Conservation (phyloP, 2,797 vertebrate species). For the Danionella dracula region DNA sequence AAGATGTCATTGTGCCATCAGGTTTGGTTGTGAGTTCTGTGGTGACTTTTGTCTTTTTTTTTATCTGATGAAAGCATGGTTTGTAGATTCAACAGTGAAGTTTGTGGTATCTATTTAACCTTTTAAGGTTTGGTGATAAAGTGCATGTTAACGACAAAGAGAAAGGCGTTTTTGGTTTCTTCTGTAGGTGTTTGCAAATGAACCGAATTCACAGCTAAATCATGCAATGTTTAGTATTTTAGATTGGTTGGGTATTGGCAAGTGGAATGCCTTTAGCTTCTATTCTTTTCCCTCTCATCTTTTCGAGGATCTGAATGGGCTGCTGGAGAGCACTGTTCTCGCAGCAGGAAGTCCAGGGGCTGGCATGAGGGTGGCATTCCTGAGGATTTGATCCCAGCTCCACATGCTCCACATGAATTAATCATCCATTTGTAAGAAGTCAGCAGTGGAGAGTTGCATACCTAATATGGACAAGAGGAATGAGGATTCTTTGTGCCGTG, state of each 20-base stretch:
- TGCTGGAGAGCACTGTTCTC: conserved; percentile 60
- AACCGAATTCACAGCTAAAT: too few relatives aligned
- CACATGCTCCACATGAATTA: conserved; percentile 97
- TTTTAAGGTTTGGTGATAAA: conserved; percentile 45
- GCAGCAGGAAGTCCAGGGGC: conserved; percentile 78
- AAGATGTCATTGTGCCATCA: conserved; percentile 57
- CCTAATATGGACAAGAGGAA: conserved; percentile 98
- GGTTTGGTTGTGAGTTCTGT: conserved; percentile 52
- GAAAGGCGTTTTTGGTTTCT: conserved; percentile 44
- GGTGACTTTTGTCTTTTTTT: conserved; percentile 50
- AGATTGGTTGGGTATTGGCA: neutral
- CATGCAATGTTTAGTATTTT: conserved; percentile 5
- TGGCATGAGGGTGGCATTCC: conserved; percentile 87
- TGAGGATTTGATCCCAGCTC: conserved; percentile 91
- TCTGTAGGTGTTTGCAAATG: conserved; percentile 33
- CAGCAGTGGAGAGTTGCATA: conserved; percentile 80
- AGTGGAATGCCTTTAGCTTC: conserved; percentile 6
- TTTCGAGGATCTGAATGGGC: conserved; percentile 20
- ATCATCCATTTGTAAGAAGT: conserved; percentile 82
- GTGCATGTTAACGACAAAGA: too few relatives aligned
- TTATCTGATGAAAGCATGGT: too few relatives aligned
- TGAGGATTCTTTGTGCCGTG: conserved; percentile 67
- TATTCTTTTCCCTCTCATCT: neutral
- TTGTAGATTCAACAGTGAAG: too few relatives aligned
- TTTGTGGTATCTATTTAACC: too few relatives aligned